These are phyloP conservation scores for Huso huso DNA, from an alignment of 2,797 vertebrate species.

Conservation along the genomic window DNA sequence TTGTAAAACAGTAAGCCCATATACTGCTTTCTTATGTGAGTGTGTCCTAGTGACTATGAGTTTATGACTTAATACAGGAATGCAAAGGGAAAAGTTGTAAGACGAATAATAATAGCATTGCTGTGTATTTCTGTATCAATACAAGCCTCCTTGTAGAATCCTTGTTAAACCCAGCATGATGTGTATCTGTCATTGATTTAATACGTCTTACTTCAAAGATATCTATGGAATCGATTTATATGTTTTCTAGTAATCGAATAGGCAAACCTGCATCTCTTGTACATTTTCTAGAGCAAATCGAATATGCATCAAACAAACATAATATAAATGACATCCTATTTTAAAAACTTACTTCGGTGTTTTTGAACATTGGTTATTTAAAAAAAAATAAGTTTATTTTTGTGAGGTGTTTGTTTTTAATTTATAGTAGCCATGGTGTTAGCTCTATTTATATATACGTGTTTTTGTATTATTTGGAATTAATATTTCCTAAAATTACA, in stretches of 20 bases:
- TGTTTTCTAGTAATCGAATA: slow-evolving; percentile 29
- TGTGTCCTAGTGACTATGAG: slow-evolving; percentile 1
- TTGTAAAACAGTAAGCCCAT: too few relatives aligned
- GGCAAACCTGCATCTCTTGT: slow-evolving; percentile 8
- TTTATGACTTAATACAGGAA: slow-evolving; percentile 28
- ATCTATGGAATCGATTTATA: slow-evolving; percentile 59
- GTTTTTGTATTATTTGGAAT: too few relatives aligned
- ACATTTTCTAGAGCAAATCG: background rate
- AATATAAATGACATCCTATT: background rate
- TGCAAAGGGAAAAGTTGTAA: slow-evolving; percentile 40
- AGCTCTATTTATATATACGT: too few relatives aligned
- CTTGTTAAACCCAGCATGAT: slow-evolving; percentile 65
- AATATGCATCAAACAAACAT: background rate
- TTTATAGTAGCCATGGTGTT: too few relatives aligned
- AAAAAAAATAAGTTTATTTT: background rate
- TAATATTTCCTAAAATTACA: too few relatives aligned
- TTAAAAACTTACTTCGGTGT: too few relatives aligned
- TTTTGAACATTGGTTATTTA: background rate
- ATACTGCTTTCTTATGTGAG: too few relatives aligned
- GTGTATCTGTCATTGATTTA: slow-evolving; percentile 71
- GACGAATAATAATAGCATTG: slow-evolving; percentile 30
- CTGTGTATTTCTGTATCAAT: slow-evolving; percentile 32
- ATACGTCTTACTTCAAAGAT: slow-evolving; percentile 70
- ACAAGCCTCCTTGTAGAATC: slow-evolving; percentile 45
- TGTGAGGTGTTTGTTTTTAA: too few relatives aligned